A percentile compares a stretch with the other conserved stretches of the same genome.
Evolutionary conservation across 1,140 invertebrate species (phyloP).

Genomic region (Apocrypta bakeri): DNA sequence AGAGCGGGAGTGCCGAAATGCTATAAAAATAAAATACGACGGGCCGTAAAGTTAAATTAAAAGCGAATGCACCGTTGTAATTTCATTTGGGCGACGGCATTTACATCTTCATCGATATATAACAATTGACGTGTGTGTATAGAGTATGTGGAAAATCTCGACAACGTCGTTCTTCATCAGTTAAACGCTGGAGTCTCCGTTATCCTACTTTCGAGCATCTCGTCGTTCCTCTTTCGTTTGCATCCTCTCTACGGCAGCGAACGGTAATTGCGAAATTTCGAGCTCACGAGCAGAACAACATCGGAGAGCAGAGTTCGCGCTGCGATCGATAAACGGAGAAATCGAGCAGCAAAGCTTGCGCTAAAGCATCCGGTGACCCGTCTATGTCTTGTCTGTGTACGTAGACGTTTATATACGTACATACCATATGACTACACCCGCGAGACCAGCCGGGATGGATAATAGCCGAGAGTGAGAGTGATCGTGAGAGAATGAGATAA

Average conservation of each 20-base stretch:
- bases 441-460: not conserved
- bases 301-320: not conserved
- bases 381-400: not conserved
- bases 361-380: not conserved
- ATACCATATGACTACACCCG: too few relatives aligned
- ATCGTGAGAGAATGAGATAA: constrained; percentile 27
- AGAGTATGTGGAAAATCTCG: too few relatives aligned
- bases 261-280: not conserved
- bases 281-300: not conserved
- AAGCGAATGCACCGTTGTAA: not conserved
- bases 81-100: not conserved
- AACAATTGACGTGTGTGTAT: not conserved
- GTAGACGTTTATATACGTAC: not conserved
- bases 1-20: not conserved
- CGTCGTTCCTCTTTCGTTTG: not conserved
- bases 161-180: too few relatives aligned
- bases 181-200: not conserved
- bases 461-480: not conserved
- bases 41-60: not conserved
- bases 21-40: not conserved
- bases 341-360: constrained; percentile 19
- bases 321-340: constrained; percentile 19
- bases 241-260: not conserved
- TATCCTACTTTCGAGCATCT: not conserved
- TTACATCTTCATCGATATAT: not conserved